Evolutionary conservation across 1,140 invertebrate genomes (phyloP), one percentile per base, ranked within the genome.

Genomic region (Drosophila pseudoobscura): DNA sequence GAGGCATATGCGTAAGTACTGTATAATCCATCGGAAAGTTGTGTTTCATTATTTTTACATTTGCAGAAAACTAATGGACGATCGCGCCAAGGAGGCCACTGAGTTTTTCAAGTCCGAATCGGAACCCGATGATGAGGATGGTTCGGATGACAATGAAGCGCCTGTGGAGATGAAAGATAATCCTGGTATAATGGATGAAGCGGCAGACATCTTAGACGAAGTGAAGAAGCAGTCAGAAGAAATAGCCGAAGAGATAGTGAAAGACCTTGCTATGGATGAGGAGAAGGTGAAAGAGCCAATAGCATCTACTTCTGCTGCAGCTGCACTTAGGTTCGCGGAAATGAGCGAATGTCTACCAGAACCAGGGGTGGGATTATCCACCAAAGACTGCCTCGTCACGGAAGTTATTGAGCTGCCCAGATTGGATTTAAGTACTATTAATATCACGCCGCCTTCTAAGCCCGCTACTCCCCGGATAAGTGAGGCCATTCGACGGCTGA

Each of bases 91-190:
- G 72, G 92, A 93, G 80, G 92, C 93, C 1, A 91, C 92, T 43
- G 88, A 92, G 62, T 94, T 94, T 80, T 94, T 93, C 58, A 93
- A 93, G 78, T 93, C 93, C 6, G 93, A 94, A 61, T 93, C 91
- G 79, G n/a, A 90, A 5, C 60, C 55, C 13, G 79, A 82, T n/a
- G 61, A 63, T 1, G 61, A 66, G 1, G 15, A 51, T 3, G 53
- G 46, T 7, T 3, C 11, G 0, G 20, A 39, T 4, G 35, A 54
- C 0, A 52, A 68, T 0, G 45, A 66, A 22, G 60, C 49, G 9
- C 15, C 60, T 2, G 43, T 60, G 39, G 54, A 57, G 29, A 11
- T 60, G 6, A 65, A 56, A 45, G 77, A 78, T 11, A 87, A 78
- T 46, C 7, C 45, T 4, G 60, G n/a, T n/a, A 47, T 60, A 7